phyloP scores from a whole-genome alignment of 35 echinoderm and acorn worm genomes.

The Holothuria glaberrima region DNA sequence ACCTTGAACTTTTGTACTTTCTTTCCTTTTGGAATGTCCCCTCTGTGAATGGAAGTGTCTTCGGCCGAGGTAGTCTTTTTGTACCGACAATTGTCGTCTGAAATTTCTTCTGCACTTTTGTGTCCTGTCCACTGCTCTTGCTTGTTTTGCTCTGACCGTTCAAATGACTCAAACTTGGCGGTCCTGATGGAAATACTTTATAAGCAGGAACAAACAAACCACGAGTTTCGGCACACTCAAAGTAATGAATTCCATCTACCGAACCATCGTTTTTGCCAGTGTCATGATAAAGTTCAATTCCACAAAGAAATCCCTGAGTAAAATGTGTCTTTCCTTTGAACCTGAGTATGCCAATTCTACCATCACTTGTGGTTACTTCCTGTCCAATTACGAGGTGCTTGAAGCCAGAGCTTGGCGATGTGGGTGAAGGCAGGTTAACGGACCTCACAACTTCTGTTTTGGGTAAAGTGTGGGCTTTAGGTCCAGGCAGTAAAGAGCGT shows the following conservation, averaged over 20 bases:
- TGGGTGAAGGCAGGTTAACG: conserved; percentile 59
- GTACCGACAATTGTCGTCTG: not conserved
- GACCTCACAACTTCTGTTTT: conserved; percentile 24
- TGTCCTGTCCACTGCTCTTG: conserved; percentile 51
- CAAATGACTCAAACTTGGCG: conserved; percentile 12
- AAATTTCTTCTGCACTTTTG: conserved; percentile 34
- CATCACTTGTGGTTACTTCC: conserved; percentile 78
- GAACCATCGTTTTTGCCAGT: conserved; percentile 88
- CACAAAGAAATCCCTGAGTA: conserved; percentile 84
- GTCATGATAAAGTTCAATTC: conserved; percentile 80
- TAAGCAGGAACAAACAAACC: conserved; percentile 89
- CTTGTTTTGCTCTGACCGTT: conserved; percentile 54
- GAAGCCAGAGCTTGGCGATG: conserved; percentile 56
- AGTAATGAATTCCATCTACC: conserved; percentile 96
- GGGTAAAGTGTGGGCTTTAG: conserved; percentile 48
- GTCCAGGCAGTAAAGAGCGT: conserved; percentile 85
- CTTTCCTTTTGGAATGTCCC: conserved; percentile 31
- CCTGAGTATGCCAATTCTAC: conserved; percentile 73
- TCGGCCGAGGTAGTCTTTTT: conserved; percentile 50
- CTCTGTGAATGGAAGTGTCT: conserved; percentile 26
- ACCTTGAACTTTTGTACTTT: not conserved
- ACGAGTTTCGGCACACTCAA: conserved; percentile 78
- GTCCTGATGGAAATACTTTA: conserved; percentile 74
- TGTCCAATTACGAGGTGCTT: conserved; percentile 83
- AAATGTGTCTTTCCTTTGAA: conserved; percentile 98